A percentile compares a stretch with the other conserved stretches of the same genome.
phyloP scores from a whole-genome alignment of 2,888 invertebrate genomes.

The Lutraria lutraria region DNA sequence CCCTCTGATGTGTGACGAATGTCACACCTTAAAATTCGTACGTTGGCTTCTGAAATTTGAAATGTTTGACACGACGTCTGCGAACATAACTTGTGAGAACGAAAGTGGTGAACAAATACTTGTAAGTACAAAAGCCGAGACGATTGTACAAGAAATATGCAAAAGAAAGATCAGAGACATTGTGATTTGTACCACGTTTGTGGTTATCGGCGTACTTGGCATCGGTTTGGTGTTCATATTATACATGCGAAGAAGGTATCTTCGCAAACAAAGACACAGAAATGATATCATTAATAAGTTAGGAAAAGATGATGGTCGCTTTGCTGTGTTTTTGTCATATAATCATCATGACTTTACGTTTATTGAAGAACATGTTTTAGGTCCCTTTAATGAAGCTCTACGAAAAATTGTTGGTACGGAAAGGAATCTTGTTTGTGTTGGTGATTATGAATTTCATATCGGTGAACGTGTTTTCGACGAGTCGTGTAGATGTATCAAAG shows the following conservation, averaged over 20 bases:
- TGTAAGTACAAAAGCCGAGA: background rate
- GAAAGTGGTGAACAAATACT: background rate
- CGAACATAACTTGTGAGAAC: background rate
- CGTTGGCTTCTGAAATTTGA: background rate
- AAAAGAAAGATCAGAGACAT: background rate
- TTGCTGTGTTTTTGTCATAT: slow-evolving; percentile 29
- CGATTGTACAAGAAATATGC: background rate
- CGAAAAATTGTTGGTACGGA: background rate
- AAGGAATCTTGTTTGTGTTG: slow-evolving; percentile 25
- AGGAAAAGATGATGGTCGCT: background rate
- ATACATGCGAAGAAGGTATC: background rate
- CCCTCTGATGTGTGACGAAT: background rate
- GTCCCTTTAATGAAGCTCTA: slow-evolving; percentile 15
- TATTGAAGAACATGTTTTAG: background rate
- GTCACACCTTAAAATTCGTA: background rate
- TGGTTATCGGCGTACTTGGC: background rate
- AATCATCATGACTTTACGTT: slow-evolving; percentile 9
- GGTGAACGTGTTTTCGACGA: background rate
- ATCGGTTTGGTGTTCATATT: background rate
- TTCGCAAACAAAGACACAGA: background rate
- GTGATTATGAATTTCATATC: slow-evolving; percentile 17
- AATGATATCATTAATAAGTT: background rate
- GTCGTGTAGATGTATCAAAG: background rate
- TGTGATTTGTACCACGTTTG: background rate
- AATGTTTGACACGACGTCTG: background rate